Conservation (phyloP, 2,113 vertebrate species). For the Colaptes auratus region DNA sequence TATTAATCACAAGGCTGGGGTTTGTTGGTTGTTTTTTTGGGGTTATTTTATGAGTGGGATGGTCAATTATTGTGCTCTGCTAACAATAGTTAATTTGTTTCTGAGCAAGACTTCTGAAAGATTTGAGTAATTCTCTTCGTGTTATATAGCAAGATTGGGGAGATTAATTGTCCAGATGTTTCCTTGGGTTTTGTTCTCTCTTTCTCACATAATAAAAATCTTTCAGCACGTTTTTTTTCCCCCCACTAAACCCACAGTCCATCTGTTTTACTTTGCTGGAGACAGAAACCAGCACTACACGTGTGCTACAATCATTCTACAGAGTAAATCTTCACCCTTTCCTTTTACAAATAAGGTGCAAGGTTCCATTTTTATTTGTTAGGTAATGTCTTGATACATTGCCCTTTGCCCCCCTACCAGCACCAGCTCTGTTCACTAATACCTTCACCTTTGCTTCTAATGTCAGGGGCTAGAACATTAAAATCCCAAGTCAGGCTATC, state of each 20-base stretch:
- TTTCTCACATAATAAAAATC: constrained; percentile 86
- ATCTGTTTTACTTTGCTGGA: constrained; percentile 82
- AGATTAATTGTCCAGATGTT: constrained; percentile 89
- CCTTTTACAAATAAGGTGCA: constrained; percentile 62
- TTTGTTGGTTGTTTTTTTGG: too few species aligned
- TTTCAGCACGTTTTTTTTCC: constrained; percentile 74
- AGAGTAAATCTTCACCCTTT: constrained; percentile 58
- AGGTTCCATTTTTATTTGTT: constrained; percentile 53
- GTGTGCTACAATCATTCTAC: constrained; percentile 40
- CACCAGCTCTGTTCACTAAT: constrained; percentile 35
- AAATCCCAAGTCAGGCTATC: not conserved
- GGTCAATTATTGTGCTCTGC: constrained; percentile 51
- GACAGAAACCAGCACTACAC: constrained; percentile 59
- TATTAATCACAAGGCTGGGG: constrained; percentile 68
- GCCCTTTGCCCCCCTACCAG: not conserved
- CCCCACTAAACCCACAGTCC: constrained; percentile 58
- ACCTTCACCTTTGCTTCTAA: constrained; percentile 41
- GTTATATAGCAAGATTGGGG: constrained; percentile 62
- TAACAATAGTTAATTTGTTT: constrained; percentile 53
- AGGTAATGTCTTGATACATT: constrained; percentile 36
- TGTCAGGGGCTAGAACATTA: not conserved
- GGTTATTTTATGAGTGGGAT: not conserved
- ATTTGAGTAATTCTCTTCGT: constrained; percentile 53
- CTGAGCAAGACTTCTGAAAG: constrained; percentile 29
- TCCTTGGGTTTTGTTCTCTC: constrained; percentile 86